Evolutionary conservation across 2,113 vertebrate genomes (phyloP).

Genomic region (Spheniscus mendiculus): DNA sequence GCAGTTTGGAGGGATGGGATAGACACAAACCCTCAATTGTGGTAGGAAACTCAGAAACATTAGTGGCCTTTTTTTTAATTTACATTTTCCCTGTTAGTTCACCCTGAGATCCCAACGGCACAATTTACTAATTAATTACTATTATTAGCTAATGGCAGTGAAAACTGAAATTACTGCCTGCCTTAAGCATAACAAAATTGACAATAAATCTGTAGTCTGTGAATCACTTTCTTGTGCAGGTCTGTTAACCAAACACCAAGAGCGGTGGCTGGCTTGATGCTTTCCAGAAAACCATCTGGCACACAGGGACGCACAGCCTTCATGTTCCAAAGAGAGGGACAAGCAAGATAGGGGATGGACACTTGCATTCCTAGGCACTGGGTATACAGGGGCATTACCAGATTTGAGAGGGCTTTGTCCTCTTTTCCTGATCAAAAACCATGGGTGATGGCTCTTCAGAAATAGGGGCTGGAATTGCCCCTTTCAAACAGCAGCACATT

Average conservation of each 20-base stretch:
- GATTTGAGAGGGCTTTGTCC: neutral
- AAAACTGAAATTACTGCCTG: slow-evolving; percentile 78
- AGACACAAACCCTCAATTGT: slow-evolving; percentile 44
- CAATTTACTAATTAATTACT: slow-evolving; percentile 82
- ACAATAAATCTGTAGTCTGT: slow-evolving; percentile 63
- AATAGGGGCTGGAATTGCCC: neutral
- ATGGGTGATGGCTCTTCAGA: neutral
- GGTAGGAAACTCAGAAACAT: slow-evolving; percentile 62
- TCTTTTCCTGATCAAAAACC: neutral
- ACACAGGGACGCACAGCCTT: neutral
- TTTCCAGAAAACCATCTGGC: neutral
- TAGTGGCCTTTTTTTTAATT: slow-evolving; percentile 55
- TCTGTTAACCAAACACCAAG: neutral
- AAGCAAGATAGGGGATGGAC: neutral
- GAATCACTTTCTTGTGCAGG: slow-evolving; percentile 32
- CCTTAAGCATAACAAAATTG: slow-evolving; percentile 75
- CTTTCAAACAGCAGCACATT: neutral
- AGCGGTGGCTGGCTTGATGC: neutral
- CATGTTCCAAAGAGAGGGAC: neutral
- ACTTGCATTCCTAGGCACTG: neutral
- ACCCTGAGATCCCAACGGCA: slow-evolving; percentile 73
- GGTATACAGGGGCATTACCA: neutral
- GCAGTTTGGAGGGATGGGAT: slow-evolving; percentile 56
- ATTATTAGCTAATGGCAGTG: slow-evolving; percentile 79
- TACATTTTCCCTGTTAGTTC: slow-evolving; percentile 73